Evolutionary conservation across 1,140 invertebrate genomes (phyloP).

Genomic region (Trichomalopsis sarcophagae): DNA sequence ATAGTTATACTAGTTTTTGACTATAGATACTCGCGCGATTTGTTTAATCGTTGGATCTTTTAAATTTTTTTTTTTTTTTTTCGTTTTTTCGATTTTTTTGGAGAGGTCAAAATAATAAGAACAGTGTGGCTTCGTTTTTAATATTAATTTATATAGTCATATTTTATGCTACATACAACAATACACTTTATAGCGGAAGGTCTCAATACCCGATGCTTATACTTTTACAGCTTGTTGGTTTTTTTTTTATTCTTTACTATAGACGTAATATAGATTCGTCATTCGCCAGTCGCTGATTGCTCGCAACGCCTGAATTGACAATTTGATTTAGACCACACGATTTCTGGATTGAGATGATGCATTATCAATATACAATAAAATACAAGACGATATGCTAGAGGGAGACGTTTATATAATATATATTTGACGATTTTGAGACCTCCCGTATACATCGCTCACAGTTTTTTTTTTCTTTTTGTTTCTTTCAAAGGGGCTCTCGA

Average conservation of each 20-base stretch:
- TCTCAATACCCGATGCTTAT: constrained; percentile 23
- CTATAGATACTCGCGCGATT: background rate
- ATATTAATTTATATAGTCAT: constrained; percentile 50
- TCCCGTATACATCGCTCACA: constrained; percentile 32
- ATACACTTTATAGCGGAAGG: constrained; percentile 46
- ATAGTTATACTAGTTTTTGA: background rate
- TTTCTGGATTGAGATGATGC: background rate
- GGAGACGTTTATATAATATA: background rate
- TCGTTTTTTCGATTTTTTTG: too few relatives aligned
- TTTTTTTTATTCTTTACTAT: background rate
- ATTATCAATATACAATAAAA: background rate
- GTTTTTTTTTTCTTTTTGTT: constrained; percentile 14
- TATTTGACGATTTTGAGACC: constrained; percentile 38
- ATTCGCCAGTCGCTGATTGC: background rate
- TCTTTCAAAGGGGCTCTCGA: constrained; percentile 19
- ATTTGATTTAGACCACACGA: background rate
- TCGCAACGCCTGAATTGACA: background rate
- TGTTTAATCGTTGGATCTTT: background rate
- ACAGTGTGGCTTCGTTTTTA: constrained; percentile 27
- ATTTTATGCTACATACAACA: constrained; percentile 47
- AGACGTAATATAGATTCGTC: background rate
- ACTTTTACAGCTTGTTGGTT: constrained; percentile 18
- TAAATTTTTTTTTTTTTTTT: background rate
- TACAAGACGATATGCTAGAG: background rate
- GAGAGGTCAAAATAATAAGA: constrained; percentile 17